Evolutionary conservation across 2,888 invertebrate genomes (phyloP).

Genomic region (Hirtodrosophila trivittata): DNA sequence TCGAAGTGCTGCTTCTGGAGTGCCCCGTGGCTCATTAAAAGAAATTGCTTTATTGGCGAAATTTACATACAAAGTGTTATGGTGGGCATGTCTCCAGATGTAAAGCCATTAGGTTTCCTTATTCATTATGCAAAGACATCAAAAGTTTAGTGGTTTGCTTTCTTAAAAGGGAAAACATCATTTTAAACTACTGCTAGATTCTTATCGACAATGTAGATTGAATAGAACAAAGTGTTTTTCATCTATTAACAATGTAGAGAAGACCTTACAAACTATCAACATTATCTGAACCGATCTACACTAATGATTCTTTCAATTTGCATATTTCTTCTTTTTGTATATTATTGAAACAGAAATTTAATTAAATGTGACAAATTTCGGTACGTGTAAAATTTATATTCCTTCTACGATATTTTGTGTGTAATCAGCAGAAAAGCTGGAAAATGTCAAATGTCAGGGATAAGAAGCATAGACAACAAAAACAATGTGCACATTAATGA

Average conservation of each 20-base stretch:
- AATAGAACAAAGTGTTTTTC: conserved; percentile 27
- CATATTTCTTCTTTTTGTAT: too few species aligned
- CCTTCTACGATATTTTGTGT: conserved; percentile 4
- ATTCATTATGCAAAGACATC: conserved; percentile 49
- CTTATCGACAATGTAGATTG: conserved; percentile 33
- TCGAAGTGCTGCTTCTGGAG: conserved; percentile 24
- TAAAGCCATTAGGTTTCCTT: conserved; percentile 63
- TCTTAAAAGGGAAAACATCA: too few species aligned
- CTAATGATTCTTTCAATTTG: too few species aligned
- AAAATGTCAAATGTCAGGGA: conserved; percentile 45
- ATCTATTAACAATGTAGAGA: neutral
- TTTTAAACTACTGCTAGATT: conserved; percentile 25
- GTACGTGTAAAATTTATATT: too few species aligned
- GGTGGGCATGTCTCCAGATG: conserved; percentile 66
- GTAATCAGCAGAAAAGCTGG: conserved; percentile 31
- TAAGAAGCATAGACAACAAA: conserved; percentile 19
- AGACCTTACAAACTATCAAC: too few species aligned
- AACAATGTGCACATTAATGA: conserved; percentile 60
- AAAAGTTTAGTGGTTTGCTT: conserved; percentile 2
- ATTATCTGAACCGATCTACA: too few species aligned
- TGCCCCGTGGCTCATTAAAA: conserved; percentile 69
- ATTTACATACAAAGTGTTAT: conserved; percentile 75
- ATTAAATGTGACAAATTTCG: neutral
- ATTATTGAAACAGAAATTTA: too few species aligned
- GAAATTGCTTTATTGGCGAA: conserved; percentile 76